Evolutionary conservation across 2,113 vertebrate genomes (phyloP), one percentile per base, ranked within the genome.

Genomic region (Coregonus clupeaformis): DNA sequence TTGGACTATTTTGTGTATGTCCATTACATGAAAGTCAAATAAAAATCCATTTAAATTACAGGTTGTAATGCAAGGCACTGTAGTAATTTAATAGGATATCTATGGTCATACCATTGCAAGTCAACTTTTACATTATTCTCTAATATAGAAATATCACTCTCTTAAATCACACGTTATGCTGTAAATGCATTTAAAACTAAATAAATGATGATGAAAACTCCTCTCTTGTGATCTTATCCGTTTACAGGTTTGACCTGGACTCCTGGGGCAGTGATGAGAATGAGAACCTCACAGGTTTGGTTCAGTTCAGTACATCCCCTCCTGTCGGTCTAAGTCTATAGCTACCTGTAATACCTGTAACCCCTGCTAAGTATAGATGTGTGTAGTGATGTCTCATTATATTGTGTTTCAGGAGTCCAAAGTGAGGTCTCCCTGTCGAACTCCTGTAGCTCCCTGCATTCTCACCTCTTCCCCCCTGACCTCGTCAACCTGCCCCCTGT

Each of bases 191-290:
- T 52, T 18, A 14, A 52, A 14, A 52, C 9, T 30, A 60, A 24
- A 30, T 52, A 52, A 52, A 18, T 18, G 1, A 60, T 9, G 57
- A 60, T 22, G 18, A 22, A 60, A 29, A 20, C 30, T 18, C 25
- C 29, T 70, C 13, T 68, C 3, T 29, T 57, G 30, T 67, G 14
- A 20, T 36, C 29, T 65, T 14, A 13, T 16, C 18, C 71, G 18
- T 74, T 24, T 72, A 6, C 78, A 94, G 93, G 81, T 92, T 94
- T 77, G 92, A 93, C 79, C 47, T 89, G 83, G 91, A 92, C 9
- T 92, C 90, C 0, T 92, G 91, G 89, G 89, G 89, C 84, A 94
- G 92, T 60, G 91, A 94, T 75, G 92, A 93, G 32, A 90, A 89
- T 7, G 91, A 92, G 2, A 90, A 83, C 42, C 76, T 86, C 5